Base-by-base conservation (phyloP, 2,113 vertebrate genomes). In the Spheniscus mendiculus region DNA sequence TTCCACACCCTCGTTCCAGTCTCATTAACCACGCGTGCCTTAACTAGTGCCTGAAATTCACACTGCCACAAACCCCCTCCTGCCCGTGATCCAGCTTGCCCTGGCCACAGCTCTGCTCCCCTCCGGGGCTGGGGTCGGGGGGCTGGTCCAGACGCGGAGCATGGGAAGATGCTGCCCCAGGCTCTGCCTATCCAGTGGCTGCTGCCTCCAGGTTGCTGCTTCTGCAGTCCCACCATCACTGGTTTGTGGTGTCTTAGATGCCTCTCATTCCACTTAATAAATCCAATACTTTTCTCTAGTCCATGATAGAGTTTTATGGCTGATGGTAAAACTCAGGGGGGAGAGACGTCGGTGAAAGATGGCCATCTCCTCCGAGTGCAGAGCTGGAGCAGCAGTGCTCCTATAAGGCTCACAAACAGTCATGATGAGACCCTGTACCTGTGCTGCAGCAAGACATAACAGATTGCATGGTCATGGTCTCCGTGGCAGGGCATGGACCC, bases 381-480 rank as follows among this genome's bases (percentile, higher is more conserved):
- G 30, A 12, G 26, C 25, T 5, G 49, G 12, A 16, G 42, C 23
- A 36, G 49, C 5, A 7, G 11, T 4, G 32, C 11, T 53, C 16
- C 61, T 14, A 30, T 3, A 15, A 8, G 58, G 73, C 20, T 52
- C 45, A 5, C 34, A 4, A 3, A 5, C 27, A 27, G 32, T 42
- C 42, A 6, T 1, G 7, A 4, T 0, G 17, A 62, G 63, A 20
- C 32, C 55, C 40, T 5, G 21, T 5, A 4, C 16, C 52, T 6
- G 4, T 6, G 53, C 55, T 32, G 15, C n/a, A 10, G n/a, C 10
- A 4, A 8, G 18, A 9, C 15, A 2, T 5, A 5, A 19, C 1
- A 3, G 14, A 34, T 12, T 2, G 15, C 26, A 3, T 0, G 9
- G 53, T 8, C 9, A 2, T 15, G 13, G 16, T 5, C 38, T 10